These are phyloP conservation scores for Drosophila yakuba DNA, from an alignment of 1,140 invertebrate genomes.

Conservation along the genomic window DNA sequence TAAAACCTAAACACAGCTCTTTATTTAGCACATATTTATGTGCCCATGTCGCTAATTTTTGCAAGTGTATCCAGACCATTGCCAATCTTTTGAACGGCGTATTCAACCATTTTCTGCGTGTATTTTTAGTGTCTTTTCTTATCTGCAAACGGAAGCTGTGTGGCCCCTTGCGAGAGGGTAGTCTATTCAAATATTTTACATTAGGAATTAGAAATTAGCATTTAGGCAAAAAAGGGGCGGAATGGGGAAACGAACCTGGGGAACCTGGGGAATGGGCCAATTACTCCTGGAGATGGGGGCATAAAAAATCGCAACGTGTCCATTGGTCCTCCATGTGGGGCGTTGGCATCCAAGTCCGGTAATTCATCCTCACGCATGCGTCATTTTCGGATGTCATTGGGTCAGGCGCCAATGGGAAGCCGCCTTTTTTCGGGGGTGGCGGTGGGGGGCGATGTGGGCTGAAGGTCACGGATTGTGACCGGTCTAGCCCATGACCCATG, in stretches of 20 bases:
- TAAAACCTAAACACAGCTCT: no score
- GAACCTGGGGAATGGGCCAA: neutral
- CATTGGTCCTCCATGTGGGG: slow-evolving; percentile 50
- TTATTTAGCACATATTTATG: neutral
- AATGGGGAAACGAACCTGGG: neutral
- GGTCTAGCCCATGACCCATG: slow-evolving; percentile 9
- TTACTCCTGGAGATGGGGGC: neutral
- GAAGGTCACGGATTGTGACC: slow-evolving; percentile 19
- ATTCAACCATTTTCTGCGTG: slow-evolving; percentile 2
- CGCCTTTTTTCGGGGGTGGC: neutral
- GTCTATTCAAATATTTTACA: neutral
- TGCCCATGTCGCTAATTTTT: neutral
- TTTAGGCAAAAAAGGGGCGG: neutral
- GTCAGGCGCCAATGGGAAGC: slow-evolving; percentile 43
- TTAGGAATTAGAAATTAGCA: neutral
- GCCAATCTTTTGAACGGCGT: neutral
- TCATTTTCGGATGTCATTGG: slow-evolving; percentile 40
- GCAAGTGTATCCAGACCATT: slow-evolving; percentile 20
- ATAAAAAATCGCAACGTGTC: slow-evolving; percentile 50
- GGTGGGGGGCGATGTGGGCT: no score
- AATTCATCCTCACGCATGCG: slow-evolving; percentile 41
- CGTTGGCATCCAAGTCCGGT: slow-evolving; percentile 32
- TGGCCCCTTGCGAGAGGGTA: slow-evolving; percentile 18
- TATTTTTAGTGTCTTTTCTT: slow-evolving; percentile 30
- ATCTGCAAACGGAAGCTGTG: slow-evolving; percentile 45